Conservation (phyloP, 2,113 vertebrate species). For the Hemiscyllium ocellatum region DNA sequence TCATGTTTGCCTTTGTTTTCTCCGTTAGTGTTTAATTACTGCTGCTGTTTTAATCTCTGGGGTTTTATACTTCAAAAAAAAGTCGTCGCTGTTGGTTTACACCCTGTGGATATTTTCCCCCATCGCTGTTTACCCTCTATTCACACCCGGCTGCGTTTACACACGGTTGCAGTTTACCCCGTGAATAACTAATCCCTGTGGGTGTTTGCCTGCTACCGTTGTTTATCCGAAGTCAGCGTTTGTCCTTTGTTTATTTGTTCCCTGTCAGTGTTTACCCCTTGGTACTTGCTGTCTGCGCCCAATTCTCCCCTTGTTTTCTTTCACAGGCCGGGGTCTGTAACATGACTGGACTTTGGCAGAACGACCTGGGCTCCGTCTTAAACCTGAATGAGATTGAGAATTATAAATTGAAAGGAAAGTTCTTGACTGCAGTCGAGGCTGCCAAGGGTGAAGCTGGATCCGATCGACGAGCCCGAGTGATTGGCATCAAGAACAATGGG, state of each 20-base stretch:
- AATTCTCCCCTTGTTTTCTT: neutral
- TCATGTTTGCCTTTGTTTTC: no score
- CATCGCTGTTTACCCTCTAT: no score
- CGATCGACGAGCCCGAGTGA: neutral
- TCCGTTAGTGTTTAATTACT: no score
- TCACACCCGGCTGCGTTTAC: neutral
- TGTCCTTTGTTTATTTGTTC: neutral
- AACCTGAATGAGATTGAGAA: neutral
- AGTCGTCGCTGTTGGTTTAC: no score
- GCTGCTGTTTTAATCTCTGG: no score
- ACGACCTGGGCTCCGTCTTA: conserved; percentile 31
- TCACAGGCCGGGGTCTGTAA: conserved; percentile 30
- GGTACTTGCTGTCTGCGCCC: neutral
- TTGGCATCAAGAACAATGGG: neutral
- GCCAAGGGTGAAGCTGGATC: neutral
- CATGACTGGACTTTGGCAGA: conserved; percentile 32
- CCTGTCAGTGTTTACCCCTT: neutral
- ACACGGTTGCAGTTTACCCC: neutral
- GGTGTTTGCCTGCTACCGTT: neutral
- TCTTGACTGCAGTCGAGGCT: conserved; percentile 29
- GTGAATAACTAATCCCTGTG: neutral
- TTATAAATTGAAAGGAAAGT: neutral
- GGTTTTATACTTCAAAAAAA: no score
- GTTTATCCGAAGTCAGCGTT: neutral
- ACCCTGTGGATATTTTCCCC: neutral